phyloP scores from a whole-genome alignment of 2,888 invertebrate species.

The Stenodema calcarata region DNA sequence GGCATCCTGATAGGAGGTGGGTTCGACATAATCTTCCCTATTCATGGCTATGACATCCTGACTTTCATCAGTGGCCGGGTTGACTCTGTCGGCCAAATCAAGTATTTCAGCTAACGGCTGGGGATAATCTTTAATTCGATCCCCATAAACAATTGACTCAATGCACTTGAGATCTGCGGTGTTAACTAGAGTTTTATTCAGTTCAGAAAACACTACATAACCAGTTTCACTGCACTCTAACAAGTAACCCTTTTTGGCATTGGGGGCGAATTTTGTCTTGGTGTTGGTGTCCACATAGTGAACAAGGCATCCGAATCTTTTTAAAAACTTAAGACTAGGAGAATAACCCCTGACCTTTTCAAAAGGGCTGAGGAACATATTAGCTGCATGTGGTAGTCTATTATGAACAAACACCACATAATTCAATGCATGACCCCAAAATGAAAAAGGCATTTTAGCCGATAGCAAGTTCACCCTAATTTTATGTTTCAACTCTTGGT shows the following conservation, averaged over 20 bases:
- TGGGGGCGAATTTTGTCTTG: no score
- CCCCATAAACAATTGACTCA: conserved; percentile 24
- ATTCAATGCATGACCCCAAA: background rate
- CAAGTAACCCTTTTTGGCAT: conserved; percentile 3
- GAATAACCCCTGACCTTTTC: conserved; percentile 8
- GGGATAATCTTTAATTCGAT: conserved; percentile 16
- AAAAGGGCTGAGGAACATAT: conserved; percentile 16
- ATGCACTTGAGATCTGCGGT: conserved; percentile 8
- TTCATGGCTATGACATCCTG: background rate
- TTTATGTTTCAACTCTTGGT: conserved; percentile 1
- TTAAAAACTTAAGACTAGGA: background rate
- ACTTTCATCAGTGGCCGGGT: background rate
- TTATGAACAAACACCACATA: no score
- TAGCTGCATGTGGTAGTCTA: background rate
- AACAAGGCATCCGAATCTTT: conserved; percentile 20
- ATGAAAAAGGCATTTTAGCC: background rate
- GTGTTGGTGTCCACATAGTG: background rate
- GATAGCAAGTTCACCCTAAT: background rate
- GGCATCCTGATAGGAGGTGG: no score
- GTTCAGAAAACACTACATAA: conserved; percentile 11
- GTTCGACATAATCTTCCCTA: background rate
- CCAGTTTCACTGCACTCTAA: conserved; percentile 9
- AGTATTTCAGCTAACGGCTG: background rate
- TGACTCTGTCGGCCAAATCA: background rate
- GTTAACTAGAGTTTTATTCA: no score